These are phyloP conservation scores for Sturnira hondurensis DNA, from an alignment of 2,113 vertebrate genomes.

Conservation along the genomic window DNA sequence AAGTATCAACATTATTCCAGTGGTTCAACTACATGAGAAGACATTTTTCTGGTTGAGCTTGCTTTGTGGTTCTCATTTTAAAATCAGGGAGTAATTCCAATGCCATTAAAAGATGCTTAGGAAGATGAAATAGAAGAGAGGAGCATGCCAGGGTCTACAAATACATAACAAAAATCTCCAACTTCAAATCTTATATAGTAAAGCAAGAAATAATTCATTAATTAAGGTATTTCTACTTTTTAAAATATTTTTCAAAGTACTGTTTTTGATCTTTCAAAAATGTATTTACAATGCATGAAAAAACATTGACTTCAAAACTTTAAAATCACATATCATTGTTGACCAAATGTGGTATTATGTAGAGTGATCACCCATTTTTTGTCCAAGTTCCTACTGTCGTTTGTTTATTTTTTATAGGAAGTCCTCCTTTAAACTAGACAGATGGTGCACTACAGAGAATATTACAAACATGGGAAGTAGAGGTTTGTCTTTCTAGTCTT, in stretches of 20 bases:
- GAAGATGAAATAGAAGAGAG: neutral
- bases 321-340: neutral
- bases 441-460: neutral
- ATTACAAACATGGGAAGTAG: neutral
- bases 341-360: neutral
- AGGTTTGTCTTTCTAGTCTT: neutral
- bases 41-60: neutral
- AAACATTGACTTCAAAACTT: neutral
- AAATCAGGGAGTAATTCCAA: constrained; percentile 28
- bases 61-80: constrained; percentile 13
- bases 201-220: constrained; percentile 6
- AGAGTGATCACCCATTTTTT: neutral
- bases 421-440: neutral
- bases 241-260: neutral
- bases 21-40: neutral
- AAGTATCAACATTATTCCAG: neutral
- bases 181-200: neutral
- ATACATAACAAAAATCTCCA: neutral
- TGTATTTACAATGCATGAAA: neutral
- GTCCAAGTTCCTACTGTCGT: neutral
- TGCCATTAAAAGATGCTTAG: neutral
- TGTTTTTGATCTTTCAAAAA: neutral
- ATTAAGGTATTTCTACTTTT: neutral
- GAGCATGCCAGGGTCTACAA: neutral
- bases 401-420: neutral